Base-by-base conservation (phyloP, 2,888 invertebrate species). In the Aphodius sticticus region DNA sequence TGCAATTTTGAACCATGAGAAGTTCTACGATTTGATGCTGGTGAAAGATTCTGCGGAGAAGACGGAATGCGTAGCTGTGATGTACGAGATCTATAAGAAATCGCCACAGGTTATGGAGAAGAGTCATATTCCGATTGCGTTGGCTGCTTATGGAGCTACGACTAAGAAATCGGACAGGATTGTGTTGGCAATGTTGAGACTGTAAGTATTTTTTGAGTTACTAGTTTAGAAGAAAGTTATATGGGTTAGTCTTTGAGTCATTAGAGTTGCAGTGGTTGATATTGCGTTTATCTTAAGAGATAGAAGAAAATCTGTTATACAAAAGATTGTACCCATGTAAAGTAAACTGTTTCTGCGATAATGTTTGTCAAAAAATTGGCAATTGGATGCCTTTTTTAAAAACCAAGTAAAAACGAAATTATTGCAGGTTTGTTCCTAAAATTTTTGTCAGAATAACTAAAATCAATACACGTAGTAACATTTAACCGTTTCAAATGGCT, bases 71-170 rank as follows among this genome's bases (percentile, higher is more conserved):
- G 87, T 95, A 69, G 92, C 93, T 84, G 90, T 96, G 78, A 87
- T 96, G 37, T 91, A 92, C 82, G 89, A 90, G 7, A 87, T 97
- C 81, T 92, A 94, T 38, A 88, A 90, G 38, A 92, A 92, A 83
- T 94, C 94, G 86, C 92, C 92, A 69, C 89, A 91, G 0, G 90
- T 94, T 0, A 93, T 96, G 91, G 91, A 92, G 83, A 86, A 92
- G 2, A 91, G 91, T 77, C 96, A 96, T 84, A 91, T 96, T 78
- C 94, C 96, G 0, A 91, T 96, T 0, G 92, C 95, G 83, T 89
- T 97, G 80, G 94, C 96, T 9, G 93, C 96, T 0, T 97, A 97
- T 86, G 92, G 92, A 82, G 97, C 95, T 0, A 94, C 95, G 0
- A 90, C 95, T 70, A 91, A 91, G 74, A 89, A 91, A 9, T 92